Base-by-base conservation (phyloP, 92 coral and sea anemone genomes). In the Ricordea florida region DNA sequence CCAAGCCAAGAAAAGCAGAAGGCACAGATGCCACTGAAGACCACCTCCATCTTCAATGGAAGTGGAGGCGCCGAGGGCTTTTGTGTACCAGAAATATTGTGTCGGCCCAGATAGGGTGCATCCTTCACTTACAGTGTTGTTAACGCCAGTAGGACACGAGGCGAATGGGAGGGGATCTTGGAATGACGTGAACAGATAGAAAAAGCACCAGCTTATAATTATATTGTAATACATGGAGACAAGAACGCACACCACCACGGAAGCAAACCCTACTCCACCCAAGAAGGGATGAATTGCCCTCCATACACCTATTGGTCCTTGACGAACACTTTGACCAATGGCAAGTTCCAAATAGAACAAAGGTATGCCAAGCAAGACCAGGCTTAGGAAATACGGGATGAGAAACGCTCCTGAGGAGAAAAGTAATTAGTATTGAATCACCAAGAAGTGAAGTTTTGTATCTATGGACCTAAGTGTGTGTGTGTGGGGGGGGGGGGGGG, bases 271-370 rank as follows among this genome's bases (percentile, higher is more conserved):
- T 35, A 94, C 82, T 30, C 98, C 98, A 31, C 98, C 98, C 62
- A 94, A 85, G 84, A 81, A 94, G 46, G 98, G 98, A 24, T 90
- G 91, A 36, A 94, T 94, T 6, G 91, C 92, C 65, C 83, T 91
- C 98, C 98, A 94, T 13, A 92, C 96, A 11, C 97, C 97, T 23
- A 94, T 74, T 45, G 97, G 93, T 10, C 98, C 98, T 36, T 90
- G 93, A 32, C 98, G 94, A 11, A 94, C 56, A 59, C 98, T 89
- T 66, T 94, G 98, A 27, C 98, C 97, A 53, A 94, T 94, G 8
- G 97, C 94, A 29, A 94, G 87, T 80, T 94, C 98, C 72, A 94
- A 76, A 61, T 72, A 91, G 62, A 94, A 94, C 28, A 94, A 65
- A 6, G 98, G 98, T 29, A 94, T 87, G 15, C 98, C 98, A 37